Base-by-base conservation (phyloP, 2,113 vertebrate genomes). In the Protobothrops mucrosquamatus region DNA sequence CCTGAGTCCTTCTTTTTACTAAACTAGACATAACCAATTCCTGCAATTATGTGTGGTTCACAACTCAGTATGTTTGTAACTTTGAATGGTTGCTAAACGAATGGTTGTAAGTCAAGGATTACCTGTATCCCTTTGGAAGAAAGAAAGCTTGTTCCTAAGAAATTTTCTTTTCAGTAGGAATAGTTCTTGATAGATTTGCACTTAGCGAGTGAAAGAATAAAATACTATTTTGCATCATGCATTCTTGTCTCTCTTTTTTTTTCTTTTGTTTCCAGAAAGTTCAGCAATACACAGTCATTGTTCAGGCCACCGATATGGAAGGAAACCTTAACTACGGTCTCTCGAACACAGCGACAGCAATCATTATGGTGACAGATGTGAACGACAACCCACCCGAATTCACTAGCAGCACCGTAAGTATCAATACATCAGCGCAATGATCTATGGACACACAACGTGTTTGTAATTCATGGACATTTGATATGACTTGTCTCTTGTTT, bases 281-380 rank as follows among this genome's bases (percentile, higher is more conserved):
- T 86, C 98, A 99, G 91, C 99, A 99, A 97, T 99, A 99, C 92
- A 98, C 98, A 1, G 98, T 99, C 95, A 99, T 99, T 11, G 96
- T 99, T 89, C 99, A 99, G 97, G 99, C 99, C 94, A 99, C 99
- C 0, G 99, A 99, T 96, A 99, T 99, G 99, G 99, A 99, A 94
- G 99, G 99, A 18, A 99, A 99, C 91, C 96, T 99, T 0, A 99
- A 99, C 97, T 99, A 99, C 0, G 99, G 99, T 61, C 98, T 99
- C 92, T 99, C 99, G 0, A 99, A 99, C 98, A 99, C 99, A 0
- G 99, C 99, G 46, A 99, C 99, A 0, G 99, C 99, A 0, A 98
- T 99, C 48, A 99, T 99, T 94, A 98, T 98, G 0, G 98, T 99
- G 94, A 98, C 98, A 0, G 99, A 99, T 93, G 98, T 99, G 97